A percentile compares a stretch with the other conserved stretches of the same genome.
Evolutionary conservation across 2,113 vertebrate species (phyloP).

Genomic region (Epinephelus fuscoguttatus): DNA sequence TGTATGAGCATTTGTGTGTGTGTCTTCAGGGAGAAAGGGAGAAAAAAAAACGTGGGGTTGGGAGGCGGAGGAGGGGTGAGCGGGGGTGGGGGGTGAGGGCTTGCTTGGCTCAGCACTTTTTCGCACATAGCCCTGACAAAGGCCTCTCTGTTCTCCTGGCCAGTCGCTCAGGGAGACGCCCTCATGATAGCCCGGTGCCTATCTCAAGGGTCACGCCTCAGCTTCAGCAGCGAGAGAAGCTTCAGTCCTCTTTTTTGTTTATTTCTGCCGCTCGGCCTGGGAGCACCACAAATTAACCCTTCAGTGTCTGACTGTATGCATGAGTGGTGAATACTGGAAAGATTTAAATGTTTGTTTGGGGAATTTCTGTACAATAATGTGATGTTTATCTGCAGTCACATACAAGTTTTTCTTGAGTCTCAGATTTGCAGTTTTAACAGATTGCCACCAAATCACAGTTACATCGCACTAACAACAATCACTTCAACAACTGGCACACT

Average conservation of each 20-base stretch:
- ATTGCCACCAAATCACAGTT: too few species aligned
- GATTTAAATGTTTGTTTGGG: not conserved
- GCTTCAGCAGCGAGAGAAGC: slow-evolving; percentile 55
- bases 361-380: not conserved
- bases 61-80: slow-evolving; percentile 1
- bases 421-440: not conserved
- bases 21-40: slow-evolving; percentile 53
- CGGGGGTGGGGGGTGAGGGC: slow-evolving; percentile 4
- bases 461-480: too few species aligned
- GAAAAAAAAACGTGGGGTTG: not conserved
- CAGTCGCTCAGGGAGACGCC: slow-evolving; percentile 74
- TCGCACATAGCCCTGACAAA: slow-evolving; percentile 74
- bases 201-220: slow-evolving; percentile 79
- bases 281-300: slow-evolving; percentile 56
- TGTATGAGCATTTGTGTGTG: slow-evolving; percentile 50
- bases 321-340: not conserved
- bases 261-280: slow-evolving; percentile 48
- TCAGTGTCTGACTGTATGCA: not conserved
- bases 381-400: not conserved
- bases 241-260: slow-evolving; percentile 62
- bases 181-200: slow-evolving; percentile 78
- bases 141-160: slow-evolving; percentile 70
- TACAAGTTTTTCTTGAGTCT: not conserved
- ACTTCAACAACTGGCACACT: too few species aligned
- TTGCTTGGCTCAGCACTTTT: slow-evolving; percentile 80